Base-by-base conservation (phyloP, 1,140 invertebrate species). In the Hirudo medicinalis region DNA sequence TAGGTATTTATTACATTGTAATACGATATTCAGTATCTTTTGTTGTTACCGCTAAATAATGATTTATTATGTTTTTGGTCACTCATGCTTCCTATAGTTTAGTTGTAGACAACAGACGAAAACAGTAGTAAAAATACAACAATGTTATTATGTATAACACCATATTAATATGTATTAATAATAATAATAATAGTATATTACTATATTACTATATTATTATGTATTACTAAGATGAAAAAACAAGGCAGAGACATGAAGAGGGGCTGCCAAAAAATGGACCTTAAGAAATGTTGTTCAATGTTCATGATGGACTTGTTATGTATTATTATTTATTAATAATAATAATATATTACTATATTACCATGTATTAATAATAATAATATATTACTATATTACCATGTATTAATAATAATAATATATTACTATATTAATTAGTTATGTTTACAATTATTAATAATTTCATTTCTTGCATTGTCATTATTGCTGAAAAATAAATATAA, bases 221-320 rank as follows among this genome's bases (percentile, higher is more conserved):
- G n/a, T n/a, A n/a, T n/a, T n/a, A n/a, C n/a, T n/a, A n/a, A 40
- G 22, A 32, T 70, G 69, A 53, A 40, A 25, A 54, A 54, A 54
- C 69, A 70, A 53, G 69, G 43, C 25, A 54, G 25, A n/a, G 22
- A 70, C 13, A 17, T 70, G 49, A 70, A 70, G 25, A 53, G 22
- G 53, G 4, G 17, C 22, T 20, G 25, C n/a, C n/a, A 43, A 49
- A 70, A 70, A n/a, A 49, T 70, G n/a, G 69, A 70, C 29, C 1
- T 20, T 54, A 71, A 63, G n/a, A 72, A 32, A 55, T 25, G 43
- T 17, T 29, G 36, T 22, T 40, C 36, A 22, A 55, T 43, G 27
- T 73, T 54, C 72, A 60, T 69, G 25, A 54, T 72, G 66, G 69
- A 70, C n/a, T n/a, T 25, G 29, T 25, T 73, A n/a, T n/a, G n/a